Percentiles rank a stretch among this genome's conserved stretches.
Conservation (phyloP, 2,888 invertebrate genomes). For the Scelioninae gen. 1 region DNA sequence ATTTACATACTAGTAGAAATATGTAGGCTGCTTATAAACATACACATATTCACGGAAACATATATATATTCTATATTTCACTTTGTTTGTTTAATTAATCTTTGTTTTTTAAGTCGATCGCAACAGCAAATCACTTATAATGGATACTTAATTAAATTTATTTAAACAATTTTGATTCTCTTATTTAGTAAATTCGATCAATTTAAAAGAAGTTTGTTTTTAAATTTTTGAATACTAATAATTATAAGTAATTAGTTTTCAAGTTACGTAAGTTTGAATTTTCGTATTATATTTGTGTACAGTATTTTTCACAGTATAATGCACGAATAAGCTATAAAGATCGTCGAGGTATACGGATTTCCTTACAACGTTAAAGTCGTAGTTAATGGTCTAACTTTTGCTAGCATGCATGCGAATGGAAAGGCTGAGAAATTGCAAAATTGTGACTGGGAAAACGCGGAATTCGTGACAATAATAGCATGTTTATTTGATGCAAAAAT, state of each 20-base stretch:
- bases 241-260: no score
- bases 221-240: no score
- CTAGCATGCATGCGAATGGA: slow-evolving; percentile 40
- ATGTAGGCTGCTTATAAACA: slow-evolving; percentile 55
- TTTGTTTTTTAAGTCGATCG: neutral
- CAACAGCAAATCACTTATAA: neutral
- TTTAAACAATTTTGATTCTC: neutral
- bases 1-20: slow-evolving; percentile 68
- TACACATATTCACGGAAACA: slow-evolving; percentile 10
- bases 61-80: neutral
- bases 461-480: neutral
- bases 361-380: slow-evolving; percentile 43
- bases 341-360: slow-evolving; percentile 36
- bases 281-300: no score
- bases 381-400: slow-evolving; percentile 37
- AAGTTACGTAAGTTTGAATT: no score
- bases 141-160: no score
- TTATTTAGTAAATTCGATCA: no score
- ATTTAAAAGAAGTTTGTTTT: no score
- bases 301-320: neutral
- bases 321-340: slow-evolving; percentile 22
- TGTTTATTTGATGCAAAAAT: slow-evolving; percentile 1
- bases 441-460: slow-evolving; percentile 11
- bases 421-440: slow-evolving; percentile 53
- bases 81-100: slow-evolving; percentile 47